Conservation (phyloP, 2,888 invertebrate species). For the Ephialtes manifestator region DNA sequence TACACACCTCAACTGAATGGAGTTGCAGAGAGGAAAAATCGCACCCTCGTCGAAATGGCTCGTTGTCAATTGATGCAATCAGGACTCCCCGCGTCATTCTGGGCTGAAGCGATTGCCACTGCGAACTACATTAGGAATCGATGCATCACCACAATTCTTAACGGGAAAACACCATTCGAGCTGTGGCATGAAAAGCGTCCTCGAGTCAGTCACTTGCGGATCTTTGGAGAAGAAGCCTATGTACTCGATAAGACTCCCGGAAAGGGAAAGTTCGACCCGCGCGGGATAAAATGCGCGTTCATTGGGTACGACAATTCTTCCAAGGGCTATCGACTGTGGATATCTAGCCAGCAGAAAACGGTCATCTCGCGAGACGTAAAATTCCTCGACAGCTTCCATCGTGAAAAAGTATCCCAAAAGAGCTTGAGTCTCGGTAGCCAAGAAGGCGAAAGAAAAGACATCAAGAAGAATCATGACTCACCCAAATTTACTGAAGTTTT, state of each 20-base stretch:
- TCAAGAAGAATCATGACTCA: no score
- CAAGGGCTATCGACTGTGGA: slow-evolving; percentile 49
- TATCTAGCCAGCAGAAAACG: slow-evolving; percentile 27
- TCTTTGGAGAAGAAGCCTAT: slow-evolving; percentile 40
- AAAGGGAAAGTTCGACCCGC: slow-evolving; percentile 45
- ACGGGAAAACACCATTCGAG: slow-evolving; percentile 49
- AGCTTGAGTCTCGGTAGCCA: no score
- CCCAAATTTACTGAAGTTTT: no score
- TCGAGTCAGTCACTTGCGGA: slow-evolving; percentile 4
- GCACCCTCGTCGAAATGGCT: background rate
- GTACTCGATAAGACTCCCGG: slow-evolving; percentile 26
- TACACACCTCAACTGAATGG: no score
- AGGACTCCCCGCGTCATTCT: slow-evolving; percentile 64
- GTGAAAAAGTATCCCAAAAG: no score
- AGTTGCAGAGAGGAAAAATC: slow-evolving; percentile 57
- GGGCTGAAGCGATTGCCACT: slow-evolving; percentile 73
- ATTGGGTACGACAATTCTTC: slow-evolving; percentile 39
- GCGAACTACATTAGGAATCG: slow-evolving; percentile 68
- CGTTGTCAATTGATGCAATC: no score
- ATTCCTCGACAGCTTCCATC: background rate
- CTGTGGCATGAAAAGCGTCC: slow-evolving; percentile 2
- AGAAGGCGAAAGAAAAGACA: background rate
- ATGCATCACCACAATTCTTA: slow-evolving; percentile 59
- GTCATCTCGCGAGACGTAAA: background rate
- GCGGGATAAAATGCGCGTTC: slow-evolving; percentile 40